A percentile compares a stretch with the other conserved stretches of the same genome.
Evolutionary conservation across 1,140 invertebrate species (phyloP).

Genomic region (Listronotus oregonensis): DNA sequence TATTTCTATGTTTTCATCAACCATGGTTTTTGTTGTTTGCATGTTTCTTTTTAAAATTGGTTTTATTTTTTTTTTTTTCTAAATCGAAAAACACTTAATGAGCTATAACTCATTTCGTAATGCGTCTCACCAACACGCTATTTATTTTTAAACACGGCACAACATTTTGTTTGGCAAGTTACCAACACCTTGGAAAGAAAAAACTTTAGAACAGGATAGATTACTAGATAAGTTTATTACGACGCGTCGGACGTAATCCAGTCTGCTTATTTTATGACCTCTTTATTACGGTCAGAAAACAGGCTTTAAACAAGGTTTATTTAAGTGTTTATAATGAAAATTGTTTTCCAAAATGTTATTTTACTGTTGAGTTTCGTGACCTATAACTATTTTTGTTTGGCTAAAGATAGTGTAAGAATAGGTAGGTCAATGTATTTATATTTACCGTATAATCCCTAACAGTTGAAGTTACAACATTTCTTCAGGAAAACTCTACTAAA

Average conservation of each 20-base stretch:
- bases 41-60: too few species aligned
- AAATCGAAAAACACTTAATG: not conserved
- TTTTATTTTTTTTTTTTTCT: too few species aligned
- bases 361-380: conserved; percentile 6
- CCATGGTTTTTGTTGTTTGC: too few species aligned
- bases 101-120: conserved; percentile 3
- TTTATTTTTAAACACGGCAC: conserved; percentile 26
- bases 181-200: conserved; percentile 19
- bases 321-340: not conserved
- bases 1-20: too few species aligned
- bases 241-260: not conserved
- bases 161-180: conserved; percentile 21
- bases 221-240: conserved; percentile 15
- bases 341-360: not conserved
- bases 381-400: conserved; percentile 9
- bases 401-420: conserved; percentile 16
- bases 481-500: too few species aligned
- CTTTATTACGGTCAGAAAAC: conserved; percentile 5
- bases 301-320: not conserved
- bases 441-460: too few species aligned
- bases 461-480: too few species aligned
- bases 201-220: conserved; percentile 10
- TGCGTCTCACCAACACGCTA: conserved; percentile 1
- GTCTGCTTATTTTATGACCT: not conserved
- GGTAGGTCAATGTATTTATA: conserved; percentile 28